phyloP scores from a whole-genome alignment of 2,113 vertebrate genomes.

The Gallinago jamesoni region DNA sequence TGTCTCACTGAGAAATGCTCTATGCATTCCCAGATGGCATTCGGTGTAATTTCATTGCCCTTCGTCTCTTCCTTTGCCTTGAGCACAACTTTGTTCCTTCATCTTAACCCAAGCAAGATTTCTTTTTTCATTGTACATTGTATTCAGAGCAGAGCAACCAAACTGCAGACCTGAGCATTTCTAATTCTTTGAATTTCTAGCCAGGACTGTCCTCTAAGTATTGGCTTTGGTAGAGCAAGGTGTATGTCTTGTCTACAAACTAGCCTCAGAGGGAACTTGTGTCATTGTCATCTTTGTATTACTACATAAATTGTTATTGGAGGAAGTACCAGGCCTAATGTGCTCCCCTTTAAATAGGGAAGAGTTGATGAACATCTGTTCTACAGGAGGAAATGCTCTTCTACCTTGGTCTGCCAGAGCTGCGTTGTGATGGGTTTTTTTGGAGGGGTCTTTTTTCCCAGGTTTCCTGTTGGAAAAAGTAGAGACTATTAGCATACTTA shows the following conservation, averaged over 20 bases:
- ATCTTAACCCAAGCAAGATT: not conserved
- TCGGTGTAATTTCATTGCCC: not conserved
- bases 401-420: not conserved
- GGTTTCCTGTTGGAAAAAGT: not conserved
- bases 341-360: not conserved
- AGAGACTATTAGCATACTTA: not conserved
- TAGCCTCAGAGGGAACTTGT: not conserved
- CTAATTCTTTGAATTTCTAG: not conserved
- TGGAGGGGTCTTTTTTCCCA: not conserved
- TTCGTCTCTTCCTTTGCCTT: not conserved
- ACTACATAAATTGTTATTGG: not conserved
- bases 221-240: not conserved
- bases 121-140: not conserved
- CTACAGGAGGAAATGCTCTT: not conserved
- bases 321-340: not conserved
- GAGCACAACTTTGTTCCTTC: not conserved
- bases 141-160: not conserved
- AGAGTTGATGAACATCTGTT: not conserved
- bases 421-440: not conserved
- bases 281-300: not conserved
- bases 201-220: not conserved
- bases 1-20: not conserved
- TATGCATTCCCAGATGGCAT: not conserved
- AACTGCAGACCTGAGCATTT: not conserved
- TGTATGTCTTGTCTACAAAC: not conserved